Base-by-base conservation (phyloP, 2,113 vertebrate species). In the Anguilla japonica region DNA sequence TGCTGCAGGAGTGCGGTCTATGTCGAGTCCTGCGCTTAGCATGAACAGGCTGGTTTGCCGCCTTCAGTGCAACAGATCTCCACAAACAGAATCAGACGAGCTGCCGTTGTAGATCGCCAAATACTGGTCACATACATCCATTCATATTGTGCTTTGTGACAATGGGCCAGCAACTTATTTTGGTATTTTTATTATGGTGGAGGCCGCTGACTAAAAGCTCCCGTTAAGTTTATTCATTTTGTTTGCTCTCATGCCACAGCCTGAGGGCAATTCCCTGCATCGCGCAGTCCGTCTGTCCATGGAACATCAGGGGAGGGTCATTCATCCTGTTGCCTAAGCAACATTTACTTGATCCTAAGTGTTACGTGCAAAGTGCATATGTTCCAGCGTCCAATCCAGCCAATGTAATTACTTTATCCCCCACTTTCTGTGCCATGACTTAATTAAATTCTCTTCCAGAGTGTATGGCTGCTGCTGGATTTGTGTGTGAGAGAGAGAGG, bases 331-430 rank as follows among this genome's bases (percentile, higher is more conserved):
- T 57, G 75, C 39, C 83, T 67, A 20, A 13, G 29, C 79, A 80
- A 57, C 53, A 18, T 81, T 34, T 57, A 22, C 15, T 57, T 63
- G 50, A 22, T 16, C 41, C 9, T 9, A 43, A 80, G 85, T 16
- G 22, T 34, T 79, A 9, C 41, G 41, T 71, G 41, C 84, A 85
- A 84, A 85, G 71, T 56, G 46, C n/a, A 41, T 79, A 84, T 71
- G 71, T 83, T 87, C 53, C 63, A 57, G 7, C 71, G 83, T 60
- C 79, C 83, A 80, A 79, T 87, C 83, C 63, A 85, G 18, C 57
- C 79, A 71, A 41, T 71, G 40, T 82, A 71, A 85, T 87, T 86
- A 67, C 75, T 90, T 87, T 88, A 87, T 57, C 8, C 46, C 34
- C 80, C 71, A 71, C 84, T 80, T 83, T 88, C 53, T 56, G 46